Conservation (phyloP, 2,797 vertebrate species). For the Epinephelus malabaricus region DNA sequence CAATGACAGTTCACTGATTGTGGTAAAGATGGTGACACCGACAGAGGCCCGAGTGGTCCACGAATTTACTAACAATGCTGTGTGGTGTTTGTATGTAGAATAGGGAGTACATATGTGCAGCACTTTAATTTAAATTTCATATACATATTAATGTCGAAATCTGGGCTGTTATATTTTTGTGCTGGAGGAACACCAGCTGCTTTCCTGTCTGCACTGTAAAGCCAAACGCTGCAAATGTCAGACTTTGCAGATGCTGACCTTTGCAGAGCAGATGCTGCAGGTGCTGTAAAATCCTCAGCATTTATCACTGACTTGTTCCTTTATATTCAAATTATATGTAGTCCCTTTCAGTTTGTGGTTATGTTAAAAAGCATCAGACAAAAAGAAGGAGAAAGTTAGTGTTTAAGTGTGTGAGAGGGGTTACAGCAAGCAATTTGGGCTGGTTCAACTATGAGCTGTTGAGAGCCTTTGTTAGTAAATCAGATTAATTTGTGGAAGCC, state of each 20-base stretch:
- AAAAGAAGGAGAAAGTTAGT: constrained; percentile 2
- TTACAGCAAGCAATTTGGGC: constrained; percentile 21
- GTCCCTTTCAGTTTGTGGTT: constrained; percentile 28
- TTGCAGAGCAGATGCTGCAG: neutral
- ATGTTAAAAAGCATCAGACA: neutral
- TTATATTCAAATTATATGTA: neutral
- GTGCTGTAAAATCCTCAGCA: constrained; percentile 18
- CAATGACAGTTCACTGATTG: constrained; percentile 41
- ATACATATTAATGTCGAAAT: neutral
- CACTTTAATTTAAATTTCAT: neutral
- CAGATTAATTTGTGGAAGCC: constrained; percentile 83
- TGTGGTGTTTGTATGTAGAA: constrained; percentile 33
- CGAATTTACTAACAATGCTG: constrained; percentile 83
- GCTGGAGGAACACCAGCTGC: constrained; percentile 15
- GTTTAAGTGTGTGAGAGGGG: constrained; percentile 2
- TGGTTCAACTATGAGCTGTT: constrained; percentile 67
- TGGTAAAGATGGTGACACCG: constrained; percentile 28
- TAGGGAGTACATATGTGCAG: constrained; percentile 1
- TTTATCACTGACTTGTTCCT: neutral
- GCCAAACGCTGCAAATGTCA: constrained; percentile 33
- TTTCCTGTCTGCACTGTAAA: constrained; percentile 2
- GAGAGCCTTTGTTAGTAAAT: constrained; percentile 86
- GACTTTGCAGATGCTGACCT: constrained; percentile 4
- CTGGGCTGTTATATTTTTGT: neutral
- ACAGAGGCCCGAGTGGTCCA: constrained; percentile 48